Base-by-base conservation (phyloP, 2,797 vertebrate species). In the Anomalospiza imberbis region DNA sequence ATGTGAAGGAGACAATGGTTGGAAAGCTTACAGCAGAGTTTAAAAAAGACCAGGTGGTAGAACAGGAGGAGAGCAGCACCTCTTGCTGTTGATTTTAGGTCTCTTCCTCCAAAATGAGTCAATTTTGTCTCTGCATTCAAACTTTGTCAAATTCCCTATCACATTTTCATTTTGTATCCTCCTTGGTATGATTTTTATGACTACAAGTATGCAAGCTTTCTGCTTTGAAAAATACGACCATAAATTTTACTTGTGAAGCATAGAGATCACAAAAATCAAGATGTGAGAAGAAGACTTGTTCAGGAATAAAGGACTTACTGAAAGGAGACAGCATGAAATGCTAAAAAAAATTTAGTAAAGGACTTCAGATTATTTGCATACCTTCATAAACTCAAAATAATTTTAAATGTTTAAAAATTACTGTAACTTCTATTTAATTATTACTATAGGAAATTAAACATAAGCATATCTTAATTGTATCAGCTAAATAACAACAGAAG, bases 281-380 rank as follows among this genome's bases (percentile, higher is more conserved):
- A 94, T 88, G 81, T 87, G 50, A 93, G 74, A 91, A 88, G 71
- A 96, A 81, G 38, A 94, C 76, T 91, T 94, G 74, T 91, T 91
- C 91, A 96, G 91, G 95, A 94, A 93, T 93, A 94, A 94, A 93
- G 44, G 72, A 91, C 94, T 95, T 96, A 96, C 90, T 94, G 90
- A 96, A 91, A 95, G 94, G 73, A 95, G 94, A 96, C 93, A 91
- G 93, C 88, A 96, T 96, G 94, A 96, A 91, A 91, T 94, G 93
- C 94, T 95, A 91, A 96, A 95, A 95, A 80, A 66, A 96, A 96
- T 95, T 95, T 89, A 91, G 76, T 91, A 94, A 91, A 96, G 88
- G 89, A 94, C 95, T 95, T 96, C 68, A 96, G 93, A 95, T 95
- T 93, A 96, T 94, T 96, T 91, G 70, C 73, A 75, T 32, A 88